Base-by-base conservation (phyloP, 2,888 invertebrate species). In the Tineola bisselliella region DNA sequence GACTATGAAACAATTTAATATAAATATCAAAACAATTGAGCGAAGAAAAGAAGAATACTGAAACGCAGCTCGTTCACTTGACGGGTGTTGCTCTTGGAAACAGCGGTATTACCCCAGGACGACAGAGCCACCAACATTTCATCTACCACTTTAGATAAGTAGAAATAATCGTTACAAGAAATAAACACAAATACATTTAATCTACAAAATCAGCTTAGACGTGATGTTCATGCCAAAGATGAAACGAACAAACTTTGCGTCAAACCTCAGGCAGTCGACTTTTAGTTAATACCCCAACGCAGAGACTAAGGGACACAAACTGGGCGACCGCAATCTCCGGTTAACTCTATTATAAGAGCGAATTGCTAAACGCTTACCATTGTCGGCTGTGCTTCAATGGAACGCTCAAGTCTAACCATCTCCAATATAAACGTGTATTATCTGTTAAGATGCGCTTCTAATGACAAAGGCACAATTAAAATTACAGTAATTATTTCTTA, bases 281-380 rank as follows among this genome's bases (percentile, higher is more conserved):
- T 60, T 60, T 30, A 48, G 60, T 60, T 48, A 60, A 60, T 59
- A 44, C 48, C 70, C 68, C 73, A 73, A 73, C 75, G 73, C 74
- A 71, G 72, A 72, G 76, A 70, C 69, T 67, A 69, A 66, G 67
- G 62, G 69, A 66, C 67, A 66, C 67, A 66, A 65, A 68, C 69
- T 65, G 65, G 67, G 60, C 60, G 61, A 44, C 75, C 75, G 75
- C 81, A 86, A 84, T 83, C 83, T 78, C 76, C 70, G 77, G 73
- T 79, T 82, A 86, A 84, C 84, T 84, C 82, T 81, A 80, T 86
- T 86, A 84, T 73, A 75, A 73, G 73, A 73, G 76, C 75, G 81
- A 81, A 83, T 83, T 77, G 82, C 82, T 82, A 80, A 84, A 80
- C 79, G 81, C 73, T 81, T 58, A 15, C 74, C 69, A 82, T 83